Base-by-base conservation (phyloP, 2,797 vertebrate species). In the Sebastes variabilis region DNA sequence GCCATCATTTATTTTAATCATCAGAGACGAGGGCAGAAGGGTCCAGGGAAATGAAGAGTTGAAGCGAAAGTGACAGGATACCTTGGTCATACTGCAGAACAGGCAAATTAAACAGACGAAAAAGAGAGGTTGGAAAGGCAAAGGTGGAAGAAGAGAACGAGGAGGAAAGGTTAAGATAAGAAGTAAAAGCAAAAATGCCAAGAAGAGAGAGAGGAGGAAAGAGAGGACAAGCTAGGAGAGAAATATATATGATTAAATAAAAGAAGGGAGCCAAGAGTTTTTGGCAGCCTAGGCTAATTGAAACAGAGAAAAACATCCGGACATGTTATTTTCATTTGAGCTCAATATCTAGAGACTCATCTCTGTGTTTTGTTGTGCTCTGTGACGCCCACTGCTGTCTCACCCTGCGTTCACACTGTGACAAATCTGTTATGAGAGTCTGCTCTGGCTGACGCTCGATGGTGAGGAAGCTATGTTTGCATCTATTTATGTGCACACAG, bases 251-350 rank as follows among this genome's bases (percentile, higher is more conserved):
- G 16, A 30, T 67, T n/a, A 8, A 72, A 79, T 67, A 18, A 59
- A 34, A 56, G 22, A 24, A 29, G 16, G 20, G 6, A 75, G 55
- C 38, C n/a, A 10, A 16, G 22, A 64, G 49, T 20, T 46, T 52
- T 6, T 66, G 27, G 54, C 38, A 60, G 29, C 24, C 61, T 62
- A 24, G 1, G 38, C 25, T 76, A 78, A 77, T 32, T 75, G 60
- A 80, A 87, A 79, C 22, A 4, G 54, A 90, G 58, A 81, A 79
- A 80, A 82, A 74, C 42, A 68, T 85, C 55, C 22, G 11, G 13
- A 75, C 32, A 14, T 72, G 24, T 82, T 77, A 68, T 87, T 79
- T 87, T 80, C 11, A 55, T 18, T 49, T 46, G 22, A 73, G 52
- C 82, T 64, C 52, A 64, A 66, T 82, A 81, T 60, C 73, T 29